A percentile compares a stretch with the other conserved stretches of the same genome.
These are phyloP conservation scores for Bettongia penicillata DNA, from an alignment of 2,113 vertebrate species.

Conservation along the genomic window DNA sequence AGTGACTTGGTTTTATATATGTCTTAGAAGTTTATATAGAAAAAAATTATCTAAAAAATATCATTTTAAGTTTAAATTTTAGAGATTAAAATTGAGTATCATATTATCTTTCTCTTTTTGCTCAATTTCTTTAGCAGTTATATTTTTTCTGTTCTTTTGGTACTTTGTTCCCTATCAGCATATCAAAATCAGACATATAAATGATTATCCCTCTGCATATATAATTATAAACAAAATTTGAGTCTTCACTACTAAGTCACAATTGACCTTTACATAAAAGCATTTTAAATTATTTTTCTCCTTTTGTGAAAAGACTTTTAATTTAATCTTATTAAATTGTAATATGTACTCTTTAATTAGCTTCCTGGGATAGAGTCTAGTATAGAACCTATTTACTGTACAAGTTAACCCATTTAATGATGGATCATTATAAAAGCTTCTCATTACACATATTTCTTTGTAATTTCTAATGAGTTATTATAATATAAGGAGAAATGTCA, in stretches of 20 bases:
- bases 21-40: neutral
- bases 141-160: neutral
- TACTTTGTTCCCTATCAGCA: neutral
- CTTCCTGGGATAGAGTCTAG: constrained; percentile 46
- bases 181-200: neutral
- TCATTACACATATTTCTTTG: neutral
- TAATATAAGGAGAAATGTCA: neutral
- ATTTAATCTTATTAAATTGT: constrained; percentile 45
- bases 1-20: neutral
- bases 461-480: neutral
- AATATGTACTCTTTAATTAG: constrained; percentile 52
- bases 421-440: neutral
- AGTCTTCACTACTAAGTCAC: neutral
- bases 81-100: neutral
- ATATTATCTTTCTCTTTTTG: neutral
- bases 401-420: constrained; percentile 15
- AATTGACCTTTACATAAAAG: neutral
- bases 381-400: neutral
- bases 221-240: too few species aligned
- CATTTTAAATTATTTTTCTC: neutral
- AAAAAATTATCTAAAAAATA: neutral
- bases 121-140: neutral
- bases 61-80: neutral
- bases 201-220: neutral
- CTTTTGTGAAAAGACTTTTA: neutral